phyloP scores from a whole-genome alignment of 2,113 vertebrate species.

The Plecturocebus donacophilus region DNA sequence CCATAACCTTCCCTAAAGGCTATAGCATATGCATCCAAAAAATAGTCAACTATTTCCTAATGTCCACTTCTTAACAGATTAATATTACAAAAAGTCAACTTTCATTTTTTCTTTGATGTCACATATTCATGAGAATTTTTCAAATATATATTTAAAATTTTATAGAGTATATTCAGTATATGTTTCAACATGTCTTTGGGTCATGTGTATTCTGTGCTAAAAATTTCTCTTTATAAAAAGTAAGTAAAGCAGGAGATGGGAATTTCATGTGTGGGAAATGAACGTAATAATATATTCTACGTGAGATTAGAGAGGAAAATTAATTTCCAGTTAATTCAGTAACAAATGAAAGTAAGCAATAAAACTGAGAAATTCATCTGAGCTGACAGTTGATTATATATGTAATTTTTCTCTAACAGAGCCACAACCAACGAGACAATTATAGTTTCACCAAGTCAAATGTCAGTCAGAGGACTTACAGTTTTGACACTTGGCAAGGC shows the following conservation, averaged over 20 bases:
- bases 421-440: neutral
- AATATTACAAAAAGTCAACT: neutral
- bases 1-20: neutral
- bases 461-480: constrained; percentile 57
- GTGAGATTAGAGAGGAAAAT: neutral
- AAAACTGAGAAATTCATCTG: neutral
- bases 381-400: neutral
- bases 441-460: constrained; percentile 62
- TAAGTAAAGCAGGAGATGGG: neutral
- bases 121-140: neutral
- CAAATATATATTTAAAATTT: neutral
- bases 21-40: neutral
- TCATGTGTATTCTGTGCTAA: neutral
- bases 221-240: neutral
- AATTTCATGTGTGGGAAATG: neutral
- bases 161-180: neutral
- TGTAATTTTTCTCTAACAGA: neutral
- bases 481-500: constrained; percentile 37
- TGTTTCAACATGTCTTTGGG: neutral
- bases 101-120: neutral
- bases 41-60: neutral
- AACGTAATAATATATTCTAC: neutral
- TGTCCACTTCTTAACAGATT: neutral
- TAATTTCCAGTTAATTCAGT: neutral
- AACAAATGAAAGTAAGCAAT: neutral